Conservation (phyloP, 2,888 invertebrate species). For the Galeopsomyia nigrocyanea region DNA sequence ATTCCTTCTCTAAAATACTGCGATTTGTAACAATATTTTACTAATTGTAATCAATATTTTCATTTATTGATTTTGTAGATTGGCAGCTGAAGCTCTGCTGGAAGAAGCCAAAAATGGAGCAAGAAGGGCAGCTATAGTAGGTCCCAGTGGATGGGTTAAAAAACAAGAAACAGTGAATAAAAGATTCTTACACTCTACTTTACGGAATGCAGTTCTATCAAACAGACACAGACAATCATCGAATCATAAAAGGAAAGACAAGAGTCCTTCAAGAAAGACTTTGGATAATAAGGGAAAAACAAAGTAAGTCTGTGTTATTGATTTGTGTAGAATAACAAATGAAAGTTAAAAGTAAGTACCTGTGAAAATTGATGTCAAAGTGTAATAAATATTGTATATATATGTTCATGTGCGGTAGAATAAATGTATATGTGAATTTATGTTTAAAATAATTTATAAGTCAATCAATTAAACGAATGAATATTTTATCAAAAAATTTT, state of each 20-base stretch:
- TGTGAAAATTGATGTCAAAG: not conserved
- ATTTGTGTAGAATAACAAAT: not conserved
- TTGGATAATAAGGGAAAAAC: constrained; percentile 20
- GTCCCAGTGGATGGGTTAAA: constrained; percentile 66
- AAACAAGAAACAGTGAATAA: constrained; percentile 66
- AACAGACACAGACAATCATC: constrained; percentile 52
- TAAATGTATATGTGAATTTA: constrained; percentile 6
- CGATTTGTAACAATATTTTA: too few species aligned
- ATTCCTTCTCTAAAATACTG: too few species aligned
- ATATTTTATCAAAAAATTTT: constrained; percentile 23
- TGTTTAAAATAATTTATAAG: constrained; percentile 5
- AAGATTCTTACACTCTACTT: constrained; percentile 64
- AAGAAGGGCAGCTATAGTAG: constrained; percentile 64
- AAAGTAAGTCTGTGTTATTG: not conserved
- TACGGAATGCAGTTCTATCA: constrained; percentile 62
- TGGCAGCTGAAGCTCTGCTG: constrained; percentile 65
- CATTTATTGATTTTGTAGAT: constrained; percentile 48
- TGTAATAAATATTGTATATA: constrained; percentile 12
- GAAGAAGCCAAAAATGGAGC: constrained; percentile 66
- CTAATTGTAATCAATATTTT: not conserved
- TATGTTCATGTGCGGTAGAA: not conserved
- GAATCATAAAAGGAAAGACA: constrained; percentile 31
- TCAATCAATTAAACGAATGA: not conserved
- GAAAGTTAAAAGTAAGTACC: constrained; percentile 7
- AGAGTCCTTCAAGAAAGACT: constrained; percentile 14